Conservation (phyloP, 2,113 vertebrate genomes). For the Anguilla japonica region DNA sequence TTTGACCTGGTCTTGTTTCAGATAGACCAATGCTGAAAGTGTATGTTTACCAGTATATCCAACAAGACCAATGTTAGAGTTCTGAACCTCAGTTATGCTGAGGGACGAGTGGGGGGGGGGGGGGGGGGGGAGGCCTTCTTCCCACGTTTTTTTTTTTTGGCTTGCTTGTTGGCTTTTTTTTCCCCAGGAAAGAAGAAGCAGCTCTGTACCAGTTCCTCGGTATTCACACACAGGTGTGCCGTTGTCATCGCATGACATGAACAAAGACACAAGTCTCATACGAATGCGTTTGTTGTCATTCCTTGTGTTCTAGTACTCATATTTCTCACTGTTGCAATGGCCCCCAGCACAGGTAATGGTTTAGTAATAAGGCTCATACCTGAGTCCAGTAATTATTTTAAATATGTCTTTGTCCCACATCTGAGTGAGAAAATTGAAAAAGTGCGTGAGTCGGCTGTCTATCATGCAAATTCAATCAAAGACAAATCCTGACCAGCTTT, state of each 20-base stretch:
- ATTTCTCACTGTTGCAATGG: not conserved
- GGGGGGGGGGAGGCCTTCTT: not conserved
- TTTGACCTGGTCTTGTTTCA: too few species aligned
- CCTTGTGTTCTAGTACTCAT: not conserved
- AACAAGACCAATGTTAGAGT: not conserved
- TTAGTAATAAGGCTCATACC: too few species aligned
- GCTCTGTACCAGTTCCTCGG: not conserved
- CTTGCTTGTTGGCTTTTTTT: not conserved
- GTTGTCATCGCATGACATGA: not conserved
- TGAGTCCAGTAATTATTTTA: not conserved
- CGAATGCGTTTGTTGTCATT: not conserved
- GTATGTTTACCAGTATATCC: not conserved
- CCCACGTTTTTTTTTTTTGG: not conserved
- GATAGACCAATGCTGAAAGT: not conserved
- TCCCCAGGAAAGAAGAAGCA: not conserved
- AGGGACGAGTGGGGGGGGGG: too few species aligned
- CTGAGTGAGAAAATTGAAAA: not conserved
- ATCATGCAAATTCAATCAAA: not conserved
- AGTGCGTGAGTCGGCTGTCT: not conserved
- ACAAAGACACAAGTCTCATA: not conserved
- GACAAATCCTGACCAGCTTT: not conserved
- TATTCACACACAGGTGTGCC: not conserved
- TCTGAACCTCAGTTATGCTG: not conserved
- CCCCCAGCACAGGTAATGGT: not conserved
- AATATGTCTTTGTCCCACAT: not conserved